phyloP scores from a whole-genome alignment of 2,113 vertebrate species.

The Promerops cafer region DNA sequence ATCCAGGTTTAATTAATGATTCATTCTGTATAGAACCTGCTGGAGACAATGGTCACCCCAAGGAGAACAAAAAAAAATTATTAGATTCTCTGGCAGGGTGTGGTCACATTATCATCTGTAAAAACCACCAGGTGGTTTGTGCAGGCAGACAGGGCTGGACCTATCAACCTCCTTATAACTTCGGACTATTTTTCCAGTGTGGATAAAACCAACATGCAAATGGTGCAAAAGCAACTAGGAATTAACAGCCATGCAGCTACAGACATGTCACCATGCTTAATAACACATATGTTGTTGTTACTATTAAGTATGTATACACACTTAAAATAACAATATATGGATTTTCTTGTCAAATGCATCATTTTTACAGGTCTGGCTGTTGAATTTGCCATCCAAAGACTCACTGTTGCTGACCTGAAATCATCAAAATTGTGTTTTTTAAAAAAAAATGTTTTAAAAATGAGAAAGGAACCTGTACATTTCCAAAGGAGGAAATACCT shows the following conservation, averaged over 20 bases:
- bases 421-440: not conserved
- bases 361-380: not conserved
- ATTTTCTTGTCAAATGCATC: not conserved
- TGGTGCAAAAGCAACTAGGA: not conserved
- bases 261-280: not conserved
- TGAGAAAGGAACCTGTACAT: not conserved
- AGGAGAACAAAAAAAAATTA: constrained; percentile 68
- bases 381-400: not conserved
- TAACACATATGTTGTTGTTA: not conserved
- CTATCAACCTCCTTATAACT: not conserved
- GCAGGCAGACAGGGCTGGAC: not conserved
- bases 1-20: constrained; percentile 70
- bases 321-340: not conserved
- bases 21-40: constrained; percentile 60
- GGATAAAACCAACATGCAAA: not conserved
- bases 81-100: constrained; percentile 28
- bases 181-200: not conserved
- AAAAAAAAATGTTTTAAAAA: not conserved
- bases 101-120: constrained; percentile 42
- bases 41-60: constrained; percentile 67
- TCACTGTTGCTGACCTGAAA: not conserved
- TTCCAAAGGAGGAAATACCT: not conserved
- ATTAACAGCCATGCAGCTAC: not conserved
- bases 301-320: no score
- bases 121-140: not conserved